phyloP scores from a whole-genome alignment of 2,797 vertebrate species.

The Mormyrus hasselquistii region DNA sequence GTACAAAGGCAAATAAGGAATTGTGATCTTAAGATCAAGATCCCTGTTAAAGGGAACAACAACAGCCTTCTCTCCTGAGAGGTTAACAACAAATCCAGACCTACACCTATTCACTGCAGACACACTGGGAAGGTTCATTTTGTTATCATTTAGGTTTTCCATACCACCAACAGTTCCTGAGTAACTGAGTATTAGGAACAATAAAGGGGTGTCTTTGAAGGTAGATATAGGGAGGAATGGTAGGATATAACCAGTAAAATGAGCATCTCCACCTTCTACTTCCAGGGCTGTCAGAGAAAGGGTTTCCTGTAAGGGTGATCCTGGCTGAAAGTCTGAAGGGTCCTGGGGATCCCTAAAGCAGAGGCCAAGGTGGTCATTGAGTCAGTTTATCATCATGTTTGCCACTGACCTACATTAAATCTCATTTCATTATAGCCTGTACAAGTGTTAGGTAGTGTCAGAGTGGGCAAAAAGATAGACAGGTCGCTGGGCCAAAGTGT shows the following conservation, averaged over 20 bases:
- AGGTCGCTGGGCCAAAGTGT: background rate
- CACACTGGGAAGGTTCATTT: background rate
- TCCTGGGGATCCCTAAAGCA: background rate
- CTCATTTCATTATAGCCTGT: background rate
- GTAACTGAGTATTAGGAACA: background rate
- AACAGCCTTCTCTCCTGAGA: background rate
- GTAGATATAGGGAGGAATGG: background rate
- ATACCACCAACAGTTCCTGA: background rate
- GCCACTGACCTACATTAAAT: background rate
- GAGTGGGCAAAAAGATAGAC: background rate
- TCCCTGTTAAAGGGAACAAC: background rate
- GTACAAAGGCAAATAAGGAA: background rate
- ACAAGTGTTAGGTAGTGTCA: background rate
- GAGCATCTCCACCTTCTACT: background rate
- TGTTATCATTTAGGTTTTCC: background rate
- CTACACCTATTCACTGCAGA: background rate
- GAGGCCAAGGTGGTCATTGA: background rate
- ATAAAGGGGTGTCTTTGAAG: background rate
- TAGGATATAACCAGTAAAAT: background rate
- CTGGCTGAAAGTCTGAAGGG: background rate
- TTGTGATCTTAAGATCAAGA: background rate
- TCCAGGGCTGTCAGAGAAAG: background rate
- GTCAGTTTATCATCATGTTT: constrained; percentile 4
- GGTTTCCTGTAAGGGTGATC: background rate
- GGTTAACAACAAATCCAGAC: background rate